Base-by-base conservation (phyloP, 2,888 invertebrate genomes). In the Diaperis boleti region DNA sequence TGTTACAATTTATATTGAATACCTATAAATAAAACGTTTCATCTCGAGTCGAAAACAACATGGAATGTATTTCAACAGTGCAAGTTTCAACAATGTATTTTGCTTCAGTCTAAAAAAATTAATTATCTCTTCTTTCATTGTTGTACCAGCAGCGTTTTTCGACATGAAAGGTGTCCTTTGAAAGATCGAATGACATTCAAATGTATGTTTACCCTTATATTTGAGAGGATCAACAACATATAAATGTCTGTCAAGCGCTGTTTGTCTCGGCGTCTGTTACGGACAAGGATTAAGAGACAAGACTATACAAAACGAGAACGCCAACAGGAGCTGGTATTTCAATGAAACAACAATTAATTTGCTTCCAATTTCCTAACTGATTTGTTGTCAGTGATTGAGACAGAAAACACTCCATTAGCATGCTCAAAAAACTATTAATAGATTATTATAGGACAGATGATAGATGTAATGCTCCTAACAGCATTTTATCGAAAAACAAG, bases 401-500 rank as follows among this genome's bases (percentile, higher is more conserved):
- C 3, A 5, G 31, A 55, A 55, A 55, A 22, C 52, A 52, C 52
- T 55, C 55, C 29, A 42, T 39, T 31, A 31, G 18, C 52, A n/a
- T 15, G 39, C 31, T 18, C 10, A 13, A 55, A 55, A 55, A 55
- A 20, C 37, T 13, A 39, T 29, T 50, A 52, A 62, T 50, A 55
- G 50, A 57, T 62, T 62, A n/a, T n/a, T n/a, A 57, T 31, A 41
- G 42, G 68, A 66, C 54, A 66, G 62, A 61, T 68, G 66, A 68
- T 68, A 68, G 68, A 69, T 69, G 61, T 68, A 68, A 68, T 68
- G 59, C 59, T 60, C 47, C 59, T 57, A 65, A 60, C 66, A 60
- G 64, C 64, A 65, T 70, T 70, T 69, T 64, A 68, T 69, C 65
- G 68, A 69, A 69, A 68, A 73, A 69, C 69, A 70, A 69, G 65